Evolutionary conservation across 2,113 vertebrate species (phyloP).

Genomic region (Cyphomyrus discorhynchus): DNA sequence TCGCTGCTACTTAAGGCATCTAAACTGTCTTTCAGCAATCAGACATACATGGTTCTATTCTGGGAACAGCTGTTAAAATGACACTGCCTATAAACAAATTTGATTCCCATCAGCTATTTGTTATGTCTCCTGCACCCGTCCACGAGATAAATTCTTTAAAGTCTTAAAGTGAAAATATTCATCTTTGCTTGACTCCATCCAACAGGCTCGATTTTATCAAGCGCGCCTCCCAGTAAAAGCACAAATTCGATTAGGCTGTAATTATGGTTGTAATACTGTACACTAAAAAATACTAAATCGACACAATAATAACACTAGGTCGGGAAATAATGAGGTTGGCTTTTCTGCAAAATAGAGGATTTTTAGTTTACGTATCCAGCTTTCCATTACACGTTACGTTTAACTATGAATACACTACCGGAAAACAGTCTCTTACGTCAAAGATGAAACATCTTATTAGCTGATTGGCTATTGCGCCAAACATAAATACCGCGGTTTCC

Average conservation of each 20-base stretch:
- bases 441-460: background rate
- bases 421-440: background rate
- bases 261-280: background rate
- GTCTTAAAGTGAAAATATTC: background rate
- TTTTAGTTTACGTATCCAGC: background rate
- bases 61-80: background rate
- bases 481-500: background rate
- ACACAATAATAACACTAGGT: background rate
- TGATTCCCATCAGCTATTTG: background rate
- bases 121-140: background rate
- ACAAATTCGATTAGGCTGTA: background rate
- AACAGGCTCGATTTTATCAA: background rate
- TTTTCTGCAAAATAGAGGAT: background rate
- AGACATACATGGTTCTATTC: background rate
- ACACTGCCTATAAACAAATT: background rate
- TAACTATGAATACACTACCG: background rate
- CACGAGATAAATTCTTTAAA: background rate
- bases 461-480: background rate
- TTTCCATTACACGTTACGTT: background rate
- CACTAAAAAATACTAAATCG: background rate
- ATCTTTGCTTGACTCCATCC: background rate
- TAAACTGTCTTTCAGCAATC: background rate
- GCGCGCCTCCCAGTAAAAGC: background rate
- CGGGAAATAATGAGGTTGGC: background rate
- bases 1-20: background rate